Conservation (phyloP, 2,888 invertebrate species). For the Lydus trimaculatus region DNA sequence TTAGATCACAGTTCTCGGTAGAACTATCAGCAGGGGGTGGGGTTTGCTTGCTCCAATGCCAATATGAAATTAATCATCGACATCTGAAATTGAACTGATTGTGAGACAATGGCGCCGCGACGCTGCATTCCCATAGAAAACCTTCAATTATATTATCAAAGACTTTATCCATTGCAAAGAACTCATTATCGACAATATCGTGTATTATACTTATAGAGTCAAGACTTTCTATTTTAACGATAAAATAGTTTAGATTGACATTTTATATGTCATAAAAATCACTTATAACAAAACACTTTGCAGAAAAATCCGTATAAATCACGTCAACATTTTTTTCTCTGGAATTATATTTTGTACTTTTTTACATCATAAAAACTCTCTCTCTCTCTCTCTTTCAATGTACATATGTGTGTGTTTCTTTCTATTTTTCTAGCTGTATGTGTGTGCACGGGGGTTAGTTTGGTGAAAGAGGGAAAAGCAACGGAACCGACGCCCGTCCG, state of each 20-base stretch:
- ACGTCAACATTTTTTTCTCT: conserved; percentile 50
- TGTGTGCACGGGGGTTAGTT: conserved; percentile 2
- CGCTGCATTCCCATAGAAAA: background rate
- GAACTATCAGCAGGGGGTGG: conserved; percentile 48
- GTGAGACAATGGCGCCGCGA: conserved; percentile 3
- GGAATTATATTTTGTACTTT: conserved; percentile 50
- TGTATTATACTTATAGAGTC: too few species aligned
- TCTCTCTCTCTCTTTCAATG: conserved; percentile 29
- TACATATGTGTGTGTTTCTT: background rate
- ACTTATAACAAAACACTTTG: conserved; percentile 58
- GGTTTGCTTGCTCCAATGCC: conserved; percentile 46
- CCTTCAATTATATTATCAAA: background rate
- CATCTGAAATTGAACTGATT: conserved; percentile 46
- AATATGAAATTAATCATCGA: conserved; percentile 56
- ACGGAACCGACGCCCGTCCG: conserved; percentile 15
- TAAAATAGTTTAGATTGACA: conserved; percentile 51
- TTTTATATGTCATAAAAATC: conserved; percentile 59
- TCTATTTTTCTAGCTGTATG: background rate
- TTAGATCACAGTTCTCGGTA: conserved; percentile 53
- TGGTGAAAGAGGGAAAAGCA: conserved; percentile 28
- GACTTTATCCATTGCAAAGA: background rate
- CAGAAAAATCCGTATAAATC: conserved; percentile 56
- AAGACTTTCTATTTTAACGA: conserved; percentile 42
- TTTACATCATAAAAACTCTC: conserved; percentile 50
- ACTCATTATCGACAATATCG: too few species aligned